These are phyloP conservation scores for Spinibarbus caldwelli DNA, from an alignment of 2,797 vertebrate genomes.

Conservation along the genomic window DNA sequence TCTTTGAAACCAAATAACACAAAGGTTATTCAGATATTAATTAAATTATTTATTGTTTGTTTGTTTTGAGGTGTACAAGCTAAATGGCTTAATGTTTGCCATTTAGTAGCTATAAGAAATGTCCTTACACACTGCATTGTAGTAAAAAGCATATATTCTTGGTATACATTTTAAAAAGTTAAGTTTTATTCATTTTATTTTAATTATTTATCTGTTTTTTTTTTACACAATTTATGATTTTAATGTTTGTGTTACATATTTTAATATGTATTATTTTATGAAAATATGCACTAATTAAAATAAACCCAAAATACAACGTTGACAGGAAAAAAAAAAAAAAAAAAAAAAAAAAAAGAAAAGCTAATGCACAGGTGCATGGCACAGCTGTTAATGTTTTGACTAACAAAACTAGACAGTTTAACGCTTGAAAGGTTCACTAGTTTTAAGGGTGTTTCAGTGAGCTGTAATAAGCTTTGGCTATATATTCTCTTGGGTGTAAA, in stretches of 20 bases:
- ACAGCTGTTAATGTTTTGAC: conserved; percentile 48
- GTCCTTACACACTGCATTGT: not conserved
- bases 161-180: not conserved
- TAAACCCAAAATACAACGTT: not conserved
- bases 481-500: conserved; percentile 4
- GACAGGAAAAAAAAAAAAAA: no score
- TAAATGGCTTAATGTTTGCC: not conserved
- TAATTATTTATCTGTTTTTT: rapidly evolving
- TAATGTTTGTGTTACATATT: not conserved
- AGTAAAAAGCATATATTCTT: not conserved
- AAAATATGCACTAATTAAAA: not conserved
- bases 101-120: not conserved
- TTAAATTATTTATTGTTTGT: not conserved
- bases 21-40: not conserved
- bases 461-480: conserved; percentile 4
- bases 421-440: conserved; percentile 33
- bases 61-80: not conserved
- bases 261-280: not conserved
- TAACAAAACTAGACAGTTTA: conserved; percentile 32
- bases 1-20: not conserved
- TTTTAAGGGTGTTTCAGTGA: conserved; percentile 22
- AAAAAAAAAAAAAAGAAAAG: not conserved
- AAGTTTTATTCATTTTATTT: not conserved
- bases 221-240: not conserved
- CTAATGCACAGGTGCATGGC: conserved; percentile 12